phyloP scores from a whole-genome alignment of 2,113 vertebrate genomes.

The Porphyrio hochstetteri region DNA sequence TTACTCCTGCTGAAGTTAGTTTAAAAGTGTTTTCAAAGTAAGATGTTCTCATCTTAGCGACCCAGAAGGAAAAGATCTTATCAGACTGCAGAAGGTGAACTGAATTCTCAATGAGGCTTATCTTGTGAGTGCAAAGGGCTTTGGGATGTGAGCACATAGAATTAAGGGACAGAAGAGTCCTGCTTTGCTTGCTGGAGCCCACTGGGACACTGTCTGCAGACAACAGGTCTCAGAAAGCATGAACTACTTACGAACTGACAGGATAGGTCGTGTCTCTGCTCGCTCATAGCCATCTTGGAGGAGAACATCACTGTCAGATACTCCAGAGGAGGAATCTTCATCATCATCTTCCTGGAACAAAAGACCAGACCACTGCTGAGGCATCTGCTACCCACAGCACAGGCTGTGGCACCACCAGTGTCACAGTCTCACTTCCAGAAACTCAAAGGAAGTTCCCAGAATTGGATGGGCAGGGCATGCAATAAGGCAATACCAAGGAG shows the following conservation, averaged over 20 bases:
- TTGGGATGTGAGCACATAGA: background rate
- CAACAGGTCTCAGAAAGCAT: background rate
- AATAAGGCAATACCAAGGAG: background rate
- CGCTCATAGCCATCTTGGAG: slow-evolving; percentile 78
- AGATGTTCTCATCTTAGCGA: slow-evolving; percentile 16
- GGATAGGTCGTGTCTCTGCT: slow-evolving; percentile 88
- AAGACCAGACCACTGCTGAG: background rate
- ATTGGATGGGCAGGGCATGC: background rate
- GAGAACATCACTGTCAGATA: slow-evolving; percentile 86
- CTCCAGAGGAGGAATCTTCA: slow-evolving; percentile 84
- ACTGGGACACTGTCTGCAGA: background rate
- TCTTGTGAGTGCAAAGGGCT: background rate
- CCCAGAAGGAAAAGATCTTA: slow-evolving; percentile 42
- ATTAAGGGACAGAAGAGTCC: background rate
- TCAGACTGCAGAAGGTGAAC: background rate
- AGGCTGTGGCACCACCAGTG: background rate
- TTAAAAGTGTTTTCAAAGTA: slow-evolving; percentile 31
- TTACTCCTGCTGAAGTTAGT: background rate
- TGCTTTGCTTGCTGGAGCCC: background rate
- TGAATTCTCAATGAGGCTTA: slow-evolving; percentile 54
- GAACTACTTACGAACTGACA: slow-evolving; percentile 90
- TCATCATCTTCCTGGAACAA: slow-evolving; percentile 75
- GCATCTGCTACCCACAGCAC: background rate
- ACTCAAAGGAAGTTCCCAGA: background rate
- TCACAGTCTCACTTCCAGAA: background rate